Conservation (phyloP, 2,797 vertebrate species). For the Labroides dimidiatus region DNA sequence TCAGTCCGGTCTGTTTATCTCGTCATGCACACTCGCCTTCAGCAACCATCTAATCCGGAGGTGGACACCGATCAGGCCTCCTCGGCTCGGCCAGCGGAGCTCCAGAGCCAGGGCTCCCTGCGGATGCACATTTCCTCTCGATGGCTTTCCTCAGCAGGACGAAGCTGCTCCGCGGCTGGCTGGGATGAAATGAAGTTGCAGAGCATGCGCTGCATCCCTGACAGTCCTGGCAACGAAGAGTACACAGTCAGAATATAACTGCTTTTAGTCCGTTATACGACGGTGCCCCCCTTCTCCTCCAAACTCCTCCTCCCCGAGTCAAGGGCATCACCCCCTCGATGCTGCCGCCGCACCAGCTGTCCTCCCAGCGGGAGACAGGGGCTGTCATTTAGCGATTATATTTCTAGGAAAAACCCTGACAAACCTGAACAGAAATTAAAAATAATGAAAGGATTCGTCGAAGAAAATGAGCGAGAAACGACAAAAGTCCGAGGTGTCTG, state of each 20-base stretch:
- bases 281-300: conserved; percentile 26
- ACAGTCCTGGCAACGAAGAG: conserved; percentile 36
- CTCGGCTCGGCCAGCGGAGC: conserved; percentile 35
- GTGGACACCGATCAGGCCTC: conserved; percentile 56
- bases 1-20: conserved; percentile 57
- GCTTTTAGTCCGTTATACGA: conserved; percentile 11
- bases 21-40: conserved; percentile 51
- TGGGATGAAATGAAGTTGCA: conserved; percentile 26
- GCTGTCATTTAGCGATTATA: conserved; percentile 23
- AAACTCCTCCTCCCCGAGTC: conserved; percentile 59
- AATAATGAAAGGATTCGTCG: conserved; percentile 2
- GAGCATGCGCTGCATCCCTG: conserved; percentile 52
- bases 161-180: too few relatives aligned
- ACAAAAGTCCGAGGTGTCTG: neutral
- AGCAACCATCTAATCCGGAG: conserved; percentile 50
- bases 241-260: conserved; percentile 45
- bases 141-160: conserved; percentile 34
- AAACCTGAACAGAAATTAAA: neutral
- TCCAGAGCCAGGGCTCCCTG: conserved; percentile 32
- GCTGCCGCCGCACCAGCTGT: conserved; percentile 59
- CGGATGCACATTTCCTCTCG: conserved; percentile 44
- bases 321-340: conserved; percentile 69
- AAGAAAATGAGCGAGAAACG: neutral
- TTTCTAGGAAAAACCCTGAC: neutral
- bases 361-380: conserved; percentile 33